Evolutionary conservation across 2,888 invertebrate genomes (phyloP), one percentile per base, ranked within the genome.

Genomic region (Gisinianus flammeolus): DNA sequence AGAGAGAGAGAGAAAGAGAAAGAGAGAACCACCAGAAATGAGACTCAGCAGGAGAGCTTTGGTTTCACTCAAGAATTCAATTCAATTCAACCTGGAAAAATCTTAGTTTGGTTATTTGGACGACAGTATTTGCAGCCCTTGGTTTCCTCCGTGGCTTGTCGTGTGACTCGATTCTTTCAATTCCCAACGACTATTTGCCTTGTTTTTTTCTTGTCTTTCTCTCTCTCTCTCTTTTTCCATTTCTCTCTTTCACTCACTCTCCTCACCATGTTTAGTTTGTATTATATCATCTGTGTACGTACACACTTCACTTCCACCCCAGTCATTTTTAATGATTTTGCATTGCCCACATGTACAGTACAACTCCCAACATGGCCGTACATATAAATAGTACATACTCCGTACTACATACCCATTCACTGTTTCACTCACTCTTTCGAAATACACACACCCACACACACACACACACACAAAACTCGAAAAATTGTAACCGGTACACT

Each of bases 31-130:
- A 56, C 31, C 66, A 71, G 71, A 68, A 68, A 68, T 69, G 58
- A 68, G 58, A 68, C 68, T 30, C 67, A 76, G 76, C 68, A 69
- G 76, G 68, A 44, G 69, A 54, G 69, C 69, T 68, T 68, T 44
- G 76, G 76, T 58, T 56, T 76, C 69, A 68, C 76, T 68, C 76
- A 67, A 68, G 76, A 76, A 76, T 67, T 76, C 58, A 76, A n/a
- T n/a, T n/a, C n/a, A n/a, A 76, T 68, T 69, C 68, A 76, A 76
- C 58, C 58, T 33, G 33, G 68, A 76, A 68, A 76, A 62, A 73
- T 33, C 31, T 62, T 35, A 10, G 58, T 73, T 73, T 30, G 62
- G 35, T 35, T 73, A 72, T 62, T 62, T 73, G 62, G n/a, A 12
- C 16, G 35, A 67, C 31, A 67, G 35, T 19, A 54, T 24, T 44